Base-by-base conservation (phyloP, 2,888 invertebrate genomes). In the Brenthis daphne region DNA sequence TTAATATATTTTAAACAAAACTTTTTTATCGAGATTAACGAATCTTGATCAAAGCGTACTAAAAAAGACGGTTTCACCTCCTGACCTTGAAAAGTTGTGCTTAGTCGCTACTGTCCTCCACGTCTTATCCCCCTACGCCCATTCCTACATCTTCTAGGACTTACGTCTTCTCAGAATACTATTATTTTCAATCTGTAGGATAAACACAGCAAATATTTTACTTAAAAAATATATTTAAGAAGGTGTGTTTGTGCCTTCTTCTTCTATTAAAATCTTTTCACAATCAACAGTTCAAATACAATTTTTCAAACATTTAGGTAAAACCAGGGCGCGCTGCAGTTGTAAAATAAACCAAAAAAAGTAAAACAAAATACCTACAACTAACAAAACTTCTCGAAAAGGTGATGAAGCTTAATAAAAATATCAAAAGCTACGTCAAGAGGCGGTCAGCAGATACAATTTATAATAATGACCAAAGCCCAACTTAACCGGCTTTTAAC, bases 71-170 rank as follows among this genome's bases (percentile, higher is more conserved):
- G 69, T 73, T 74, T 69, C 73, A 71, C 83, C 80, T 80, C 75
- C 73, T 80, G 86, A 89, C 90, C 89, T 88, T 90, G 86, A 84
- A 80, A 84, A 77, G 79, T 82, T 86, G 86, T 88, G 89, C 81
- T 86, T 81, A 74, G 69, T 76, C 75, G 77, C 75, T 73, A 72
- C 78, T 73, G 68, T 70, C 68, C 71, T 70, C 67, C 73, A 72
- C 37, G 67, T 72, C 73, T 37, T 48, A 11, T 47, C 57, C 37
- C 67, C 63, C 68, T 48, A 43, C 58, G 5, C 66, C 66, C 65
- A 70, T 70, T 70, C 67, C 70, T 53, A 66, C 67, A 70, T 69
- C 71, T 70, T 70, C 37, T 11, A 73, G 68, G 67, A 70, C 67
- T 70, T 76, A 70, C 67, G 47, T 67, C 70, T 68, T 54, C 24